Evolutionary conservation across 2,113 vertebrate species (phyloP), one percentile per base, ranked within the genome.

Genomic region (Channa maculata): DNA sequence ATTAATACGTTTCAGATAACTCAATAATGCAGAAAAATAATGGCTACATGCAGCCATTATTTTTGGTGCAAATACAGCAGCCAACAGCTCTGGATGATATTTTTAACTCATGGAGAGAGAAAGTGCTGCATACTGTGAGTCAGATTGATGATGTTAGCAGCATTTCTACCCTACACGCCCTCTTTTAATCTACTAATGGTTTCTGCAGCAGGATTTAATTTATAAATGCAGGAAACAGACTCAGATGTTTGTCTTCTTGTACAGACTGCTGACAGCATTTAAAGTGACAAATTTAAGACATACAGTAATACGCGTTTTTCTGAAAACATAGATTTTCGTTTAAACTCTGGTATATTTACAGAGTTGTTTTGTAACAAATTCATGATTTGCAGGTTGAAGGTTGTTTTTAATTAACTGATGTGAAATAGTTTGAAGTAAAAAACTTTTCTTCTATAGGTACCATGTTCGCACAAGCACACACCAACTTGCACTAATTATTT

Each of bases 161-260:
- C 44, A 59, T 72, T 51, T 13, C 54, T 24, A 8, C 6, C 61
- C 48, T 24, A 24, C 68, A 60, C 15, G 37, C 68, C 64, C 15
- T 36, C n/a, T 36, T 80, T 85, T 84, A 84, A 89, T 91, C 80
- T 82, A 50, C 82, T 91, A 88, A 89, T 89, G 84, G 84, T 72
- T 71, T 80, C 63, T 82, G 85, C 76, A 71, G 82, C 70, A 82
- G 67, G 41, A 75, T 45, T 49, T 57, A 74, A 88, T 77, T 66
- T 69, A 77, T 85, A 79, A 73, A 76, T 50, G 67, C 52, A 77
- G 78, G 60, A 75, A 77, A 85, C 12, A 52, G 10, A 52, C 52
- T 71, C 9, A 33, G 52, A 65, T 38, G 5, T 75, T 74, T 15
- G 24, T 44, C 66, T 77, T 14, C 60, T 61, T 24, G 3, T 63